phyloP scores from a whole-genome alignment of 2,888 invertebrate genomes.

The Papilio demoleus region DNA sequence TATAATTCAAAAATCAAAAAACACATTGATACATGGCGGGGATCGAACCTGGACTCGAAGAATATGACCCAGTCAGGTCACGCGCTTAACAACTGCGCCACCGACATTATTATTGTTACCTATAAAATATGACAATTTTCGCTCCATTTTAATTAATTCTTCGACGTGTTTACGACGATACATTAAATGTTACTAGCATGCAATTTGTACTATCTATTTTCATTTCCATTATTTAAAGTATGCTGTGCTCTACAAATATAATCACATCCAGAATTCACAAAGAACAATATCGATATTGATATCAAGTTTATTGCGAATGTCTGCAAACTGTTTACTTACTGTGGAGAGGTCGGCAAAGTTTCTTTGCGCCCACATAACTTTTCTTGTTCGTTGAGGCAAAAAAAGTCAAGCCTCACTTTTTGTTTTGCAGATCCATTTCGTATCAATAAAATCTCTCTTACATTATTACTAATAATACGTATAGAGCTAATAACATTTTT shows the following conservation, averaged over 20 bases:
- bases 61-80: too few relatives aligned
- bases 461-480: conserved; percentile 6
- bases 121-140: too few relatives aligned
- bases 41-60: too few relatives aligned
- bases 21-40: too few relatives aligned
- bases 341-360: conserved; percentile 51
- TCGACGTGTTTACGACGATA: too few relatives aligned
- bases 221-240: not conserved
- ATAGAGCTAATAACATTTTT: too few relatives aligned
- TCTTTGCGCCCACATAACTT: conserved; percentile 50
- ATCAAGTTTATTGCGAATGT: conserved; percentile 43
- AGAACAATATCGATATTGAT: conserved; percentile 32
- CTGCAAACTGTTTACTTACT: conserved; percentile 47
- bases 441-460: conserved; percentile 38
- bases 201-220: not conserved
- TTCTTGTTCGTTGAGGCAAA: conserved; percentile 57
- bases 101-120: too few relatives aligned
- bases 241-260: not conserved
- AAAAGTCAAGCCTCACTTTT: conserved; percentile 51
- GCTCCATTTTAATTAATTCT: too few relatives aligned
- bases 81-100: too few relatives aligned
- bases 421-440: conserved; percentile 47
- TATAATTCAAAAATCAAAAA: too few relatives aligned
- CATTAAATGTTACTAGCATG: too few relatives aligned
- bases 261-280: conserved; percentile 24